Conservation (phyloP, 1,140 invertebrate genomes). For the Listronotus oregonensis region DNA sequence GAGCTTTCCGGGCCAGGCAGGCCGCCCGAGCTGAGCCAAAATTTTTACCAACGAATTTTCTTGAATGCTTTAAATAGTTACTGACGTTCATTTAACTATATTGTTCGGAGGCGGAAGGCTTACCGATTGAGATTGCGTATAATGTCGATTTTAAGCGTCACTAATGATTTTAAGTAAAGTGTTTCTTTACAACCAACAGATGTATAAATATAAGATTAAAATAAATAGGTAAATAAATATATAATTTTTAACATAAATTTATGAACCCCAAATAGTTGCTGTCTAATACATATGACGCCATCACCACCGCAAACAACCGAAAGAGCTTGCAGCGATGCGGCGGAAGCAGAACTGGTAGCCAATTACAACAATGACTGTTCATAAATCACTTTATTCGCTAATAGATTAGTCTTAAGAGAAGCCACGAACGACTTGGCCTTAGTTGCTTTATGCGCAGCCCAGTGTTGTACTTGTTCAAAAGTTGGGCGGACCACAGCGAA, state of each 20-base stretch:
- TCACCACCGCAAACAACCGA: slow-evolving; percentile 16
- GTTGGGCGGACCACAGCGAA: slow-evolving; percentile 12
- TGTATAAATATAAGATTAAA: no score
- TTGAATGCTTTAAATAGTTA: no score
- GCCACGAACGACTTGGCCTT: slow-evolving; percentile 27
- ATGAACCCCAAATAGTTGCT: background rate
- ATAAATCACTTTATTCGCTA: slow-evolving; percentile 33
- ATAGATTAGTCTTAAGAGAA: slow-evolving; percentile 35
- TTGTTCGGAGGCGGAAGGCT: no score
- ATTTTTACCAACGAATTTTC: no score
- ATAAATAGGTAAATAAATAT: no score
- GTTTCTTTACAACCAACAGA: no score
- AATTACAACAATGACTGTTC: slow-evolving; percentile 34
- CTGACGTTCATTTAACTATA: no score
- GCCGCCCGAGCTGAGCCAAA: no score
- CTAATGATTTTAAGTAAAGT: no score
- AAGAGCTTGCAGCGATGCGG: slow-evolving; percentile 5
- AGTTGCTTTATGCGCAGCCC: slow-evolving; percentile 13
- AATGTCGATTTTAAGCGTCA: no score
- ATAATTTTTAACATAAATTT: background rate
- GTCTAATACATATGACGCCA: slow-evolving; percentile 18
- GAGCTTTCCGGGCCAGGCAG: no score
- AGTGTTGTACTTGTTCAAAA: slow-evolving; percentile 13
- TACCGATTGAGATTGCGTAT: no score
- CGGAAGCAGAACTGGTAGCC: slow-evolving; percentile 26